A percentile compares a stretch with the other conserved stretches of the same genome.
These are phyloP conservation scores for Sinodicranocentrus sp. DNA, from an alignment of 2,888 invertebrate species.

Conservation along the genomic window DNA sequence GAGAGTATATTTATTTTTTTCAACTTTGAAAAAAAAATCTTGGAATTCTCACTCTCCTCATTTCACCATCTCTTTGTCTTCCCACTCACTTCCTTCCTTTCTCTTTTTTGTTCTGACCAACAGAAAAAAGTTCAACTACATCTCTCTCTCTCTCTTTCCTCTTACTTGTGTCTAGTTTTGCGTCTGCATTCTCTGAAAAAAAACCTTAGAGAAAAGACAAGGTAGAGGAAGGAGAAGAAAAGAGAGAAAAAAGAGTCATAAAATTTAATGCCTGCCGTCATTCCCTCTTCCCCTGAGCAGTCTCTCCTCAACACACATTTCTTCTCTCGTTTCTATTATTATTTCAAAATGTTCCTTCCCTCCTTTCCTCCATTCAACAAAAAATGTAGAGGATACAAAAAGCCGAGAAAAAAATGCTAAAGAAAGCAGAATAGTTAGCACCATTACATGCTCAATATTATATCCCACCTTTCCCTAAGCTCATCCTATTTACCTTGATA, in stretches of 20 bases:
- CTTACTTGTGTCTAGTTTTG: too few species aligned
- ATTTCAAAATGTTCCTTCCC: constrained; percentile 36
- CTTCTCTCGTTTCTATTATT: constrained; percentile 34
- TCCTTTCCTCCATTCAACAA: neutral
- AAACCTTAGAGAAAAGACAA: constrained; percentile 3
- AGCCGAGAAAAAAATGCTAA: too few species aligned
- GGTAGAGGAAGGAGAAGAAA: constrained; percentile 6
- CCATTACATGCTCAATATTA: neutral
- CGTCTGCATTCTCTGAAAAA: neutral
- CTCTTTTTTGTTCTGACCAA: neutral
- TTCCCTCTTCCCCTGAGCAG: constrained; percentile 54
- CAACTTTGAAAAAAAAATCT: too few species aligned
- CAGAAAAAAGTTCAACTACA: neutral
- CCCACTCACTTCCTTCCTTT: neutral
- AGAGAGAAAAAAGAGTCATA: constrained; percentile 64
- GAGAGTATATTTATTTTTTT: too few species aligned
- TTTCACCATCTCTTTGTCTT: neutral
- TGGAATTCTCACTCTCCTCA: neutral
- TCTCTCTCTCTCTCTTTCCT: neutral
- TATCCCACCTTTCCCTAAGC: constrained; percentile 14
- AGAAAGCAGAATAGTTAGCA: too few species aligned
- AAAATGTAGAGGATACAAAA: neutral
- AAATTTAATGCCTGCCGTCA: constrained; percentile 68
- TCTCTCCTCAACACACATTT: constrained; percentile 14
- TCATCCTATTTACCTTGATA: constrained; percentile 18